A percentile compares a stretch with the other conserved stretches of the same genome.
These are phyloP conservation scores for Chloroceryle amazona DNA, from an alignment of 2,797 vertebrate species.

Conservation along the genomic window DNA sequence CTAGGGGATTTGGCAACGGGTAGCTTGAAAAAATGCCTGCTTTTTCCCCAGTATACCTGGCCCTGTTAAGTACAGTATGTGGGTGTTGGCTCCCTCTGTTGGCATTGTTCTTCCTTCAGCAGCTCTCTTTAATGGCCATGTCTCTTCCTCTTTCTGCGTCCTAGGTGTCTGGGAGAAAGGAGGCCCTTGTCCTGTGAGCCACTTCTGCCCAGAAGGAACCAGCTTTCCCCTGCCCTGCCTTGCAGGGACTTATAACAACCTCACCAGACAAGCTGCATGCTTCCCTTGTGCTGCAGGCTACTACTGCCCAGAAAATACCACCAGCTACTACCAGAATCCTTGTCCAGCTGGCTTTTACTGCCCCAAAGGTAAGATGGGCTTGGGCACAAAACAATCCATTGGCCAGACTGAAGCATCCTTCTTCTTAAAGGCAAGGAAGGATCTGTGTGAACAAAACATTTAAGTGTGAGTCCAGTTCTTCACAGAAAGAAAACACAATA, in stretches of 20 bases:
- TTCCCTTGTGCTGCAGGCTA: slow-evolving; percentile 89
- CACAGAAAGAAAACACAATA: rapidly evolving
- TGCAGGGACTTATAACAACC: slow-evolving; percentile 89
- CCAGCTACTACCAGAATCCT: slow-evolving; percentile 83
- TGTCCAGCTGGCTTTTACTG: slow-evolving; percentile 95
- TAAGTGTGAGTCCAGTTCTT: neutral
- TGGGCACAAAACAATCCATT: neutral
- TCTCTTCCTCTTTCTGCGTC: neutral
- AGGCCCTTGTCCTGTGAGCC: slow-evolving; percentile 88
- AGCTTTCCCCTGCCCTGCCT: slow-evolving; percentile 84
- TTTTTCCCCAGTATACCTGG: rapidly evolving
- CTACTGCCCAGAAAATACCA: slow-evolving; percentile 90
- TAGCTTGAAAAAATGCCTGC: neutral
- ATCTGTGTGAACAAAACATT: neutral
- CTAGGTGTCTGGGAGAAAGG: slow-evolving; percentile 67
- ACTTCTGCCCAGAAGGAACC: slow-evolving; percentile 89
- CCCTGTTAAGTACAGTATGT: neutral
- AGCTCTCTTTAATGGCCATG: neutral
- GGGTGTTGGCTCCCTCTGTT: neutral
- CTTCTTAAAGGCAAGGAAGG: neutral
- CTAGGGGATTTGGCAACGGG: neutral
- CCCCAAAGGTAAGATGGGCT: slow-evolving; percentile 83
- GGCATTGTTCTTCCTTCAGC: neutral
- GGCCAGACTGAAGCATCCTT: neutral
- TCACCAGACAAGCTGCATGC: slow-evolving; percentile 87